Conservation (phyloP, 2,797 vertebrate genomes). For the Hippopotamyrus pictus region DNA sequence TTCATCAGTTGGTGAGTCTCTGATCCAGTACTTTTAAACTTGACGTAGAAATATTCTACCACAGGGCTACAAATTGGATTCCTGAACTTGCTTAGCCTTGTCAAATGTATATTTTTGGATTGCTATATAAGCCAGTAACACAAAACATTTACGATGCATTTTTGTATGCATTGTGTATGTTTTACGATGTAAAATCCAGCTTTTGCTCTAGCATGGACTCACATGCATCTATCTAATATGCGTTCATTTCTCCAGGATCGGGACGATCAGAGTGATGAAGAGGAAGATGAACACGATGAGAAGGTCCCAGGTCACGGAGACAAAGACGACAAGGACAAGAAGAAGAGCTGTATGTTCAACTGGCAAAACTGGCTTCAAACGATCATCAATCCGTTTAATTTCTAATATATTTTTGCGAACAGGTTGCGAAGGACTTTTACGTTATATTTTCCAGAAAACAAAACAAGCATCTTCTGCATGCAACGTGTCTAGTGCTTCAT, state of each 20-base stretch:
- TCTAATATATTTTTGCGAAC: neutral
- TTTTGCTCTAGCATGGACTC: neutral
- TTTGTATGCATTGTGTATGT: neutral
- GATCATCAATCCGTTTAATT: neutral
- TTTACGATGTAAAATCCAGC: neutral
- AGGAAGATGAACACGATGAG: slow-evolving; percentile 57
- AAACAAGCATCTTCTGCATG: neutral
- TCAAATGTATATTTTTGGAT: neutral
- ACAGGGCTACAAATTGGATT: neutral
- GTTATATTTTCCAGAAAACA: neutral
- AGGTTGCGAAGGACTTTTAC: neutral
- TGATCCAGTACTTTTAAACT: neutral
- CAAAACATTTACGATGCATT: neutral
- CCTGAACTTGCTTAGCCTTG: neutral
- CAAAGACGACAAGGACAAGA: slow-evolving; percentile 61
- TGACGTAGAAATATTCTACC: neutral
- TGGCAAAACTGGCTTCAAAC: neutral
- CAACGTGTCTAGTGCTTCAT: neutral
- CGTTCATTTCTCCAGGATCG: slow-evolving; percentile 37
- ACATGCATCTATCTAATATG: neutral
- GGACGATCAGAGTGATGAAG: slow-evolving; percentile 58
- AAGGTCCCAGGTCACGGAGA: slow-evolving; percentile 51
- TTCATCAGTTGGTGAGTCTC: slow-evolving; percentile 63
- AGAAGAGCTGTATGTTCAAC: slow-evolving; percentile 44
- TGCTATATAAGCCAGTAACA: neutral